phyloP scores from a whole-genome alignment of 1,140 invertebrate genomes.

The Neocloeon triangulifer region DNA sequence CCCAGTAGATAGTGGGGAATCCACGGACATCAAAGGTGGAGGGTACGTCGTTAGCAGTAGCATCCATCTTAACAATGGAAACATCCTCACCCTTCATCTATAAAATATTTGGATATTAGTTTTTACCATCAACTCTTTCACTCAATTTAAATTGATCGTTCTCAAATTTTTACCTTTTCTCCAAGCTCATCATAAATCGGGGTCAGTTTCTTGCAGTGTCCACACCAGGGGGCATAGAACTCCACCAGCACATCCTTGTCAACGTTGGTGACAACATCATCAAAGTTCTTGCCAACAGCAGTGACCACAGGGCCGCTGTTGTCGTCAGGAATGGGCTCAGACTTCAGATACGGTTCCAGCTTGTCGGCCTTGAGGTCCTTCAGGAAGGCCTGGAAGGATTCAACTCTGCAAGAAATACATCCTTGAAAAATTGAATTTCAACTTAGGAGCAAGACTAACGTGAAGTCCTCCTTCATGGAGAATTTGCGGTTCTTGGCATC shows the following conservation, averaged over 20 bases:
- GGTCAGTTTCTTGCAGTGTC: slow-evolving; percentile 90
- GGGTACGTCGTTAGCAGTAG: slow-evolving; percentile 95
- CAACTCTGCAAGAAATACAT: slow-evolving; percentile 40
- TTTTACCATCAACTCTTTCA: no score
- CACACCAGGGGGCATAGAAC: slow-evolving; percentile 98
- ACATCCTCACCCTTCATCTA: slow-evolving; percentile 71
- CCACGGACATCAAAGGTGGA: slow-evolving; percentile 78
- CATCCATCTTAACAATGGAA: slow-evolving; percentile 92
- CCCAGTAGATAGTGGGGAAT: slow-evolving; percentile 95
- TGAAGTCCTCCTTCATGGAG: slow-evolving; percentile 75
- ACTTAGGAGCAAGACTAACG: slow-evolving; percentile 22
- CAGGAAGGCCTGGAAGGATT: slow-evolving; percentile 71
- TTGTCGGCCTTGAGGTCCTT: slow-evolving; percentile 61
- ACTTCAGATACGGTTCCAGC: slow-evolving; percentile 85
- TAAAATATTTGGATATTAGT: slow-evolving; percentile 8
- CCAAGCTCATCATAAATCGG: slow-evolving; percentile 89
- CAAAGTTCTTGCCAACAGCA: slow-evolving; percentile 92
- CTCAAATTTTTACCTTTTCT: slow-evolving; percentile 50
- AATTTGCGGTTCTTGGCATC: slow-evolving; percentile 74
- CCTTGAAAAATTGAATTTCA: neutral
- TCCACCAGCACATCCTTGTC: slow-evolving; percentile 87
- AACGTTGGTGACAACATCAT: slow-evolving; percentile 79
- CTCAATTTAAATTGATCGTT: no score
- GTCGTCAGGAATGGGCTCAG: slow-evolving; percentile 72
- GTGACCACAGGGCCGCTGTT: slow-evolving; percentile 72